Evolutionary conservation across 2,113 vertebrate species (phyloP), one percentile per base, ranked within the genome.

Genomic region (Actenoides hombroni): DNA sequence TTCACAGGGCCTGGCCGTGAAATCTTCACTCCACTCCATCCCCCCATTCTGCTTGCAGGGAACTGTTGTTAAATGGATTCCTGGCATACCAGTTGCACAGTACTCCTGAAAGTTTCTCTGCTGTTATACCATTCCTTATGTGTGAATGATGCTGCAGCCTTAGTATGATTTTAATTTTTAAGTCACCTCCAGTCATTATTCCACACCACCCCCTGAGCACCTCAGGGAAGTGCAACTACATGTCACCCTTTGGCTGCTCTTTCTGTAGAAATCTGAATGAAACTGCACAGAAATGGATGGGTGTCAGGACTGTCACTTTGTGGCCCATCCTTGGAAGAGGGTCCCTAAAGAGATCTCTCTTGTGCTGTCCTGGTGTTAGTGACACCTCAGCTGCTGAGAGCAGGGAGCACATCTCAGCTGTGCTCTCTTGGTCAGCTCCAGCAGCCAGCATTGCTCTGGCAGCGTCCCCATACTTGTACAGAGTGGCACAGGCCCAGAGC

Each of bases 381-480:
- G 57, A 20, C 20, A 28, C 29, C 48, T 76, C 40, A 51, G 53
- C 26, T 26, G 29, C 25, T 7, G 5, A 20, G 10, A 37, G 3
- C 2, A 6, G 28, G 19, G 29, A 59, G 28, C 42, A 10, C 1
- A 0, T 68, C 56, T 84, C n/a, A 16, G 39, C 42, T 77, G 17
- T 78, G 37, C 33, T 23, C 13, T 64, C 25, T 86, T 9, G 1
- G 16, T 11, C 54, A 29, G 51, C 65, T 70, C 42, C 61, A 49
- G n/a, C 59, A 86, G 40, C 17, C 33, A 9, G 70, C 5, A 5
- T 26, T 78, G 57, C 46, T 73, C n/a, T 2, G 2, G 78, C 54
- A 74, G 44, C 33, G 28, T 74, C 71, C 39, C 2, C 0, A 0
- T 39, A 3, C 31, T 57, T 1, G 0, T 69, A 25, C 5, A 4